Base-by-base conservation (phyloP, 2,888 invertebrate species). In the Siphlonurus alternatus region DNA sequence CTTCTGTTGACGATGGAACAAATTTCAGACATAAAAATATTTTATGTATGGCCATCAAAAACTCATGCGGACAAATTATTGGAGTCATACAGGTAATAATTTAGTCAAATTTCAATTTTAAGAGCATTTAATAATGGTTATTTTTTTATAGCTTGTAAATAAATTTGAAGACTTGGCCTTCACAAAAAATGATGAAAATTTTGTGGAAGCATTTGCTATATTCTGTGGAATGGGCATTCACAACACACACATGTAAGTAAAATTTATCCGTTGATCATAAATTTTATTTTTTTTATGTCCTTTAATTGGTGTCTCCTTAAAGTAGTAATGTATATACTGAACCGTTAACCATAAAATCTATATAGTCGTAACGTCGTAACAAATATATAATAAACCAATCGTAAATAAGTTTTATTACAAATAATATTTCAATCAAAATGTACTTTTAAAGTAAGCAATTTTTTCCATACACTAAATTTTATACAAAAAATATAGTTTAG, bases 171-270 rank as follows among this genome's bases (percentile, higher is more conserved):
- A 88, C 70, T 81, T 92, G 70, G 83, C 86, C 24, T 96, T 95
- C 77, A 93, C 93, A 70, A 90, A 91, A 77, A 95, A 94, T 77
- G 95, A 96, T 75, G 94, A 95, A 78, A 94, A 95, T 77, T 91
- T 96, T 73, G 92, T 96, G 69, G 95, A 96, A 77, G 95, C 96
- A 1, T 96, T 96, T 77, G 93, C 95, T 67, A 95, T 96, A 71
- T 96, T 96, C 79, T 95, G 94, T 78, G 96, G 96, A 51, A 92
- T 96, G 88, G 96, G 96, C 64, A 94, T 96, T 67, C 92, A 95
- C 77, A 96, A 96, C 74, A 95, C 94, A 63, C 91, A 93, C 75
- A 95, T 94, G 93, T 80, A 73, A 77, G 76, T 74, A 61, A 61
- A 61, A 59, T 23, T 1, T 1, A 59, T 25, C 59, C 53, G 23